Evolutionary conservation across 2,113 vertebrate genomes (phyloP).

Genomic region (Nestor notabilis): DNA sequence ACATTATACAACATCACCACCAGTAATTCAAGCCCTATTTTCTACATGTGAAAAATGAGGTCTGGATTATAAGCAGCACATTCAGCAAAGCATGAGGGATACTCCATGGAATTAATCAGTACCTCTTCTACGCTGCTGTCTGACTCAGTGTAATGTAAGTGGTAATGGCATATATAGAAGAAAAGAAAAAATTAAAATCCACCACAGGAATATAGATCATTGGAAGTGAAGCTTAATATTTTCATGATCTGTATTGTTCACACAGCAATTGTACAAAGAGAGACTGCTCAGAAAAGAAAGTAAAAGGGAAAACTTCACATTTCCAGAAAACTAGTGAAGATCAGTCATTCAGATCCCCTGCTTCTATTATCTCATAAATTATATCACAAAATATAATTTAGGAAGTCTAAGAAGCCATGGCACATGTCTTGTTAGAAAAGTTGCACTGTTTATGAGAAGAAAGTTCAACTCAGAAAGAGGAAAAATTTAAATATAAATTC

Average conservation of each 20-base stretch:
- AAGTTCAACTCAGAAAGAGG: background rate
- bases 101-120: background rate
- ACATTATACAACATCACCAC: background rate
- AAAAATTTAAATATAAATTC: background rate
- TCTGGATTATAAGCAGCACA: background rate
- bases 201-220: background rate
- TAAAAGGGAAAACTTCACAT: background rate
- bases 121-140: background rate
- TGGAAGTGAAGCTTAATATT: background rate
- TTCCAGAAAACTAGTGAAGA: background rate
- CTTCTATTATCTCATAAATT: background rate
- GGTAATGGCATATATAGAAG: background rate
- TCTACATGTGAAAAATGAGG: background rate
- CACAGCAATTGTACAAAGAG: background rate
- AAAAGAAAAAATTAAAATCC: background rate
- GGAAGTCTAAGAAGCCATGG: background rate
- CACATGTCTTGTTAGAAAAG: background rate
- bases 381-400: background rate
- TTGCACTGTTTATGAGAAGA: background rate
- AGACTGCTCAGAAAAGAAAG: background rate
- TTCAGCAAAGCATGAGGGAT: background rate
- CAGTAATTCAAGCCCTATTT: background rate
- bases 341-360: background rate
- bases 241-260: background rate
- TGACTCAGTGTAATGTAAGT: background rate